Evolutionary conservation across 2,113 vertebrate species (phyloP).

Genomic region (Hiodon alosoides): DNA sequence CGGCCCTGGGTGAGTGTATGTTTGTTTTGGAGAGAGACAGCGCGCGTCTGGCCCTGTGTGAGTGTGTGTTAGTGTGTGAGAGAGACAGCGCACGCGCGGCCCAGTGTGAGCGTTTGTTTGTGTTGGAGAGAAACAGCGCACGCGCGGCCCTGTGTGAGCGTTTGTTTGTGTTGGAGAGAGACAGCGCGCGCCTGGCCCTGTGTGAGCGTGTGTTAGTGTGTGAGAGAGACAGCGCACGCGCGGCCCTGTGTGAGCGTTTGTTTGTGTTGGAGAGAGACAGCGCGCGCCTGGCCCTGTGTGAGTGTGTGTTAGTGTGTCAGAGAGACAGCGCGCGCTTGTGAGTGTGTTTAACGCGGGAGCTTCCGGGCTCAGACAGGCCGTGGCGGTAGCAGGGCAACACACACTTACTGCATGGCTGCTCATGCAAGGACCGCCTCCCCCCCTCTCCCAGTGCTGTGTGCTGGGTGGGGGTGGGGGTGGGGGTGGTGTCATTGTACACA

Average conservation of each 20-base stretch:
- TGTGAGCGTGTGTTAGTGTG: background rate
- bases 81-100: no score
- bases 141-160: background rate
- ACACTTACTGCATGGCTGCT: slow-evolving; percentile 72
- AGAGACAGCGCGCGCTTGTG: background rate
- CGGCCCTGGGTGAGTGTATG: background rate
- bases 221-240: background rate
- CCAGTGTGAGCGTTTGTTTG: background rate
- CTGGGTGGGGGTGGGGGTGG: slow-evolving; percentile 34
- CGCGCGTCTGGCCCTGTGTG: background rate
- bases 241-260: background rate
- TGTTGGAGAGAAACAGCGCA: background rate
- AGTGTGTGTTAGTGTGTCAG: background rate
- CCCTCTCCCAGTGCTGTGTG: slow-evolving; percentile 9
- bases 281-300: background rate
- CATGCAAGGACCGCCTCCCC: slow-evolving; percentile 61
- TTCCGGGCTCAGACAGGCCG: slow-evolving; percentile 60
- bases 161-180: background rate
- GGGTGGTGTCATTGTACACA: slow-evolving; percentile 66
- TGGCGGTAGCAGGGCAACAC: slow-evolving; percentile 67
- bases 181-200: background rate
- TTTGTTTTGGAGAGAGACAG: background rate
- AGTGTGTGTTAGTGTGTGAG: background rate
- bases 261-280: slow-evolving; percentile 44
- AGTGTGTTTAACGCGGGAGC: background rate